Conservation (phyloP, 2,888 invertebrate genomes). For the Melinopterus prodromus region DNA sequence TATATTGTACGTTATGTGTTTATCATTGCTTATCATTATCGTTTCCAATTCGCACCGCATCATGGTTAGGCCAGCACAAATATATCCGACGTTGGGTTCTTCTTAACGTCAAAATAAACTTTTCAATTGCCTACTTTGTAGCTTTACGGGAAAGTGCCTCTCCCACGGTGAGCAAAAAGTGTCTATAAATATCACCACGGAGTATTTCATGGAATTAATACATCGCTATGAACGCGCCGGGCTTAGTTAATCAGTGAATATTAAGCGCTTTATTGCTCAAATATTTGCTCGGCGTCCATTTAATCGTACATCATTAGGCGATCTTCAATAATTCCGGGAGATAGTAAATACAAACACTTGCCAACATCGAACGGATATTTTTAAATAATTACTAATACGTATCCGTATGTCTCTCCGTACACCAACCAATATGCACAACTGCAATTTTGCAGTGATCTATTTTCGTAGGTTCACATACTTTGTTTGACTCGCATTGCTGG, state of each 20-base stretch:
- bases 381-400: slow-evolving; percentile 4
- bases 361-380: neutral
- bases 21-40: no score
- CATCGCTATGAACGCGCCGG: neutral
- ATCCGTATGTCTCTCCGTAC: neutral
- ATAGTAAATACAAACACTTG: slow-evolving; percentile 4
- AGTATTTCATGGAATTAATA: neutral
- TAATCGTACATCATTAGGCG: neutral
- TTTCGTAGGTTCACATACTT: neutral
- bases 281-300: neutral
- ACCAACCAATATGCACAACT: neutral
- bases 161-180: neutral
- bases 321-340: neutral
- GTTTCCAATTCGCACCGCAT: no score
- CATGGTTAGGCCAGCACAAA: no score
- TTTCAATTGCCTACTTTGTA: neutral
- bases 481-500: neutral
- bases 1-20: no score
- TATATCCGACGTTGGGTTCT: neutral
- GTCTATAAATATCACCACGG: neutral
- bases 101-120: neutral
- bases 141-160: neutral
- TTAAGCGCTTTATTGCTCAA: neutral
- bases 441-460: neutral
- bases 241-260: neutral